A percentile compares a stretch with the other conserved stretches of the same genome.
Evolutionary conservation across 2,113 vertebrate genomes (phyloP).

Genomic region (Elaphurus davidianus): DNA sequence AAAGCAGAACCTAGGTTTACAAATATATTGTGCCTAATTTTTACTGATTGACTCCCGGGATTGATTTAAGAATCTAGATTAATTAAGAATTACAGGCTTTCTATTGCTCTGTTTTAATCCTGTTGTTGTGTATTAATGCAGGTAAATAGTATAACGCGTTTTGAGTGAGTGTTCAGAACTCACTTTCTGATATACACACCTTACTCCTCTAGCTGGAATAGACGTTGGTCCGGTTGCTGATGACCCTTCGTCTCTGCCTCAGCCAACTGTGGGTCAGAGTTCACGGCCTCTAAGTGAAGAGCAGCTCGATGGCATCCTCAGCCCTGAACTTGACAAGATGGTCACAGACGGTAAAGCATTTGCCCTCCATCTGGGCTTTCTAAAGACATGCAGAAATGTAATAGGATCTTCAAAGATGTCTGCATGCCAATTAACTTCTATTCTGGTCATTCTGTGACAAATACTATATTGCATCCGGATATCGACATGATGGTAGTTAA

Average conservation of each 20-base stretch:
- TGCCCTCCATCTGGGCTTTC: constrained; percentile 56
- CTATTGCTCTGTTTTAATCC: background rate
- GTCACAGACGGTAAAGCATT: constrained; percentile 93
- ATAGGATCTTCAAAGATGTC: constrained; percentile 24
- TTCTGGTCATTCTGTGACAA: constrained; percentile 41
- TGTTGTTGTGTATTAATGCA: background rate
- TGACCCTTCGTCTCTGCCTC: constrained; percentile 84
- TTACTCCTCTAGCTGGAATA: constrained; percentile 86
- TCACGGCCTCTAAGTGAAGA: constrained; percentile 90
- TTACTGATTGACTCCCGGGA: background rate
- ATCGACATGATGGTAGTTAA: background rate
- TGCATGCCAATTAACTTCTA: background rate
- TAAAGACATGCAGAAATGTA: constrained; percentile 39
- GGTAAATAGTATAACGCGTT: background rate
- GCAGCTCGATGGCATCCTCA: constrained; percentile 95
- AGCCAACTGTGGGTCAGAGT: constrained; percentile 81
- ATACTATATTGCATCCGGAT: background rate
- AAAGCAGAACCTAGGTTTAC: background rate
- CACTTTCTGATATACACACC: background rate
- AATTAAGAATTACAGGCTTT: background rate
- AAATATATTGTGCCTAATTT: background rate
- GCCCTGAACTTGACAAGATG: constrained; percentile 98
- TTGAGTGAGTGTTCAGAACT: background rate
- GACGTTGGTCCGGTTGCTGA: constrained; percentile 86
- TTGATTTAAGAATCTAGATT: background rate